Evolutionary conservation across 2,888 invertebrate genomes (phyloP).

Genomic region (Dugesia japonica): DNA sequence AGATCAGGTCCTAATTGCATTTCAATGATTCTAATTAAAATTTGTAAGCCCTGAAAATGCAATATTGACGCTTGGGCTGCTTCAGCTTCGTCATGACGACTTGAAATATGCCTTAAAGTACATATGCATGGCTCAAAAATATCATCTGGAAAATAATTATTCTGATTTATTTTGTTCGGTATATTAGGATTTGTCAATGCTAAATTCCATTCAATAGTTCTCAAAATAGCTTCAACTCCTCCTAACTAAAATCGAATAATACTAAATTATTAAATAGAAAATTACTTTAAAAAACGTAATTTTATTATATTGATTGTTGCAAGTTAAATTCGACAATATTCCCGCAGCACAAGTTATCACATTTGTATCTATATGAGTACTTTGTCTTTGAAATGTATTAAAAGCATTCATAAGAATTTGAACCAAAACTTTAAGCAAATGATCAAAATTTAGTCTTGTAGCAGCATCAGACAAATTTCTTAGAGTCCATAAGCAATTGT

Average conservation of each 20-base stretch:
- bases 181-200: neutral
- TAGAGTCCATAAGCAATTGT: slow-evolving; percentile 91
- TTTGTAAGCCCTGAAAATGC: slow-evolving; percentile 29
- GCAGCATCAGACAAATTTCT: slow-evolving; percentile 95
- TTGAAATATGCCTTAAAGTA: slow-evolving; percentile 85
- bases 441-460: slow-evolving; percentile 56
- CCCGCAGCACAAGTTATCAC: slow-evolving; percentile 93
- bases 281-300: slow-evolving; percentile 51
- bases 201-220: slow-evolving; percentile 36
- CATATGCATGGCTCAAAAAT: slow-evolving; percentile 53
- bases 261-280: too few species aligned
- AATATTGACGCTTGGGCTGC: slow-evolving; percentile 92
- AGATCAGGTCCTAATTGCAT: neutral
- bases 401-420: slow-evolving; percentile 56
- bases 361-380: slow-evolving; percentile 62
- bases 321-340: slow-evolving; percentile 90
- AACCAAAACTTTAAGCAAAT: slow-evolving; percentile 58
- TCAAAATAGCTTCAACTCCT: slow-evolving; percentile 72
- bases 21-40: slow-evolving; percentile 26
- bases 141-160: slow-evolving; percentile 31
- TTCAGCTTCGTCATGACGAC: slow-evolving; percentile 82
- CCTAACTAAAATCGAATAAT: slow-evolving; percentile 51
- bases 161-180: neutral
- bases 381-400: slow-evolving; percentile 52
- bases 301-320: slow-evolving; percentile 97